Base-by-base conservation (phyloP, 1,140 invertebrate genomes). In the Octopus bimaculoides region DNA sequence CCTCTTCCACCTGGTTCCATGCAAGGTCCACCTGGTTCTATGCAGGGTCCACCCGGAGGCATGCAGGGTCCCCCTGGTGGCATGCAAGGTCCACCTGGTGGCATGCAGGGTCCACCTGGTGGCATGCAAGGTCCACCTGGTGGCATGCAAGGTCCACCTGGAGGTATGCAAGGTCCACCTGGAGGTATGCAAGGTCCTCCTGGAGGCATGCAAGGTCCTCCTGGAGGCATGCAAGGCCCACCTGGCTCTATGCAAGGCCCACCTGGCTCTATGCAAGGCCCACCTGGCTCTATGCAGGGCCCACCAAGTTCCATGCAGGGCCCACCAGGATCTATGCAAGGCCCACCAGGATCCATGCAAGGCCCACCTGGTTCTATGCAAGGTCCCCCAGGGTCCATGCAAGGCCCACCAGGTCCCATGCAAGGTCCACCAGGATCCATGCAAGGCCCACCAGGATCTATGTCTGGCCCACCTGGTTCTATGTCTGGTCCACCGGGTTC, bases 41-140 rank as follows among this genome's bases (percentile, higher is more conserved):
- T 81, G 78, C 20, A 41, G 14, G 56, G 77, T 26, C 26, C 81
- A 82, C 54, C 75, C 66, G 71, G 77, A 55, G 54, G 77, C 73
- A 76, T 77, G 77, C 69, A 80, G 81, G 77, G 81, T 80, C 26
- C 81, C 80, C 54, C 75, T 61, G 74, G 81, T 81, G 83, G 54
- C 10, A 41, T 79, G 77, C 77, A 81, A 85, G 81, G 81, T 83
- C 73, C 83, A 81, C 56, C 80, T 84, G 80, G 76, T 66, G 73
- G 71, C 66, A 84, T 84, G 82, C 80, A 76, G 20, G 80, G 79
- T 17, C 73, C 75, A 12, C 80, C 80, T n/a, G 75, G 81, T 77
- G 81, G 78, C 26, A 73, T 75, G 26, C 75, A 79, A 26, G 79
- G 80, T 54, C 83, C 84, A 77, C 79, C 76, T 9, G 80, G 77